Base-by-base conservation (phyloP, 23 tunicate genomes). In the Corella eumyota region DNA sequence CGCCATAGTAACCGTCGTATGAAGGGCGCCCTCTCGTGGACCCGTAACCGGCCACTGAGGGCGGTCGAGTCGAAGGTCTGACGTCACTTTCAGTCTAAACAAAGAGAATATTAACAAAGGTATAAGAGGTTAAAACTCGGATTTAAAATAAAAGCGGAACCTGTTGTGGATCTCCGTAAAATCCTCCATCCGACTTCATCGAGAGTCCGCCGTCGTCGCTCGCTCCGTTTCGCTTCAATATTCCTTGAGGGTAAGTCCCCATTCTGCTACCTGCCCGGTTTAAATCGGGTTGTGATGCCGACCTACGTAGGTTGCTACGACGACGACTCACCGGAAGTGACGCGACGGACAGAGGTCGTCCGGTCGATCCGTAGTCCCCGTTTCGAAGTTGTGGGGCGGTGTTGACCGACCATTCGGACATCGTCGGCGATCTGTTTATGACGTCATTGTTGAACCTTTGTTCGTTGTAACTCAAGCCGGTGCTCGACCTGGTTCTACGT, bases 221-320 rank as follows among this genome's bases (percentile, higher is more conserved):
- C 21, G 53, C 3, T 25, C 23, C 52, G 52, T 62, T 62, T 36
- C 68, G 68, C 50, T 88, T 88, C 61, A 88, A 56, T 22, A 88
- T 88, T 6, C 96, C 96, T 68, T 88, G 90, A 3, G 96, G 96
- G 31, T 88, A 88, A 33, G 96, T 88, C 25, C 67, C 48, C 26
- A 65, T 50, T 20, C 34, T 30, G 21, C 17, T 50, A 15, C 57
- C 27, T 7, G 34, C 24, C 34, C 36, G 40, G 17, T 40, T 50
- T 2, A 88, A 57, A 49, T 79, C 38, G 0, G 96, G 96, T 37
- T 88, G 96, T 6, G 96, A 88, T 50, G 61, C 34, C 5, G 88
- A 72, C 9, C 96, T 72, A 29, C 47, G 40, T 27, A 75, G 27
- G 58, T 60, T 73, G 56, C 91, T 59, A 20, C 72, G 44, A 47